Evolutionary conservation across 2,888 invertebrate genomes (phyloP), one percentile per base, ranked within the genome.

Genomic region (Hypselothyrea guttata): DNA sequence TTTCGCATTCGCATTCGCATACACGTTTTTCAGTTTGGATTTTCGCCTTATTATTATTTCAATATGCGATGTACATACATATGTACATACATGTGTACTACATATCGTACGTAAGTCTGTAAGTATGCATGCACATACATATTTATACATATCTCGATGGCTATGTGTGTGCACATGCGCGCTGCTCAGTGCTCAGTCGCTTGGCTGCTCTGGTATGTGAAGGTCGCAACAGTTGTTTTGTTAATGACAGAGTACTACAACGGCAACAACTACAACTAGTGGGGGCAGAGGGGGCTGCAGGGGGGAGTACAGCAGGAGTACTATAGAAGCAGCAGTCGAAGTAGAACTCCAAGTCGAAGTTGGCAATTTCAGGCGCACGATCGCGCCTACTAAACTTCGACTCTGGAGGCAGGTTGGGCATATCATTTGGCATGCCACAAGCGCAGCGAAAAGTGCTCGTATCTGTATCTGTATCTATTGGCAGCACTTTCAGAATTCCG

Each of bases 151-250:
- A 65, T 30, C 35, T 47, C 52, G 45, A 42, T 60, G 51, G 35
- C 45, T 54, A 47, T 44, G 69, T 64, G 40, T 75, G 56, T 74
- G 75, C 65, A 64, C 75, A 70, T 71, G 63, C 63, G 62, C 75
- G 48, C 55, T 71, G 61, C 49, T 40, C 34, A 54, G 53, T 70
- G 72, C 86, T 65, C 76, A 86, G 81, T 87, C 84, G 87, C 78
- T 84, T 70, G 78, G 86, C 47, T 87, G 89, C 88, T 89, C 88
- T 88, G 88, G 89, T 88, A 88, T 88, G 88, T 82, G 87, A 88
- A 88, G 90, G 88, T 87, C 89, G 89, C 89, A 88, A 78, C 86
- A 88, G 88, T 89, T 88, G 87, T 86, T 88, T 88, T 87, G 82
- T 89, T 89, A 88, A 88, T 89, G 87, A 86, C 87, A 83, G 87